phyloP scores from a whole-genome alignment of 2,113 vertebrate species.

The Pyrgilauda ruficollis region DNA sequence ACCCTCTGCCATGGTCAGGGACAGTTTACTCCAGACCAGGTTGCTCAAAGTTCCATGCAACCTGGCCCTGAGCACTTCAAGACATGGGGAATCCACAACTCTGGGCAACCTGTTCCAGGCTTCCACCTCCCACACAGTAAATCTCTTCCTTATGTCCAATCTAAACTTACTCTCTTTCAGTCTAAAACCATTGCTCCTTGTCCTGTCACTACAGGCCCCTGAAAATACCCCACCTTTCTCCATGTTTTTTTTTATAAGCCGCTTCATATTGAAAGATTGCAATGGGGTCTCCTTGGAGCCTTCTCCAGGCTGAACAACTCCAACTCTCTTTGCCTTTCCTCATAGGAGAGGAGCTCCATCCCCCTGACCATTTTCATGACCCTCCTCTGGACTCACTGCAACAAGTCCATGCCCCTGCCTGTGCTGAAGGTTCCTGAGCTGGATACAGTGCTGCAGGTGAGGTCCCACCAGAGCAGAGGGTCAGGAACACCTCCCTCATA shows the following conservation, averaged over 20 bases:
- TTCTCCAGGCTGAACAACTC: not conserved
- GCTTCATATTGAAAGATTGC: not conserved
- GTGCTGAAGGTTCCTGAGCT: not conserved
- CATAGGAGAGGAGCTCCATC: accelerated
- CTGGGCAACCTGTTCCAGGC: not conserved
- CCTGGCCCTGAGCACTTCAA: not conserved
- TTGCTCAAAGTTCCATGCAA: not conserved
- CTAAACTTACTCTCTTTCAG: not conserved
- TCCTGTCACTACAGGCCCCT: not conserved
- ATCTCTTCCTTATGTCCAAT: not conserved
- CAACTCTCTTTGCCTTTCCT: not conserved
- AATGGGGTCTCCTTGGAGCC: not conserved
- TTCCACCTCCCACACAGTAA: not conserved
- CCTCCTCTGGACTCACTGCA: accelerated
- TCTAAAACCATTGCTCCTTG: not conserved
- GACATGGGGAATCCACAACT: not conserved
- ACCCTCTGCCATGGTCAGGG: not conserved
- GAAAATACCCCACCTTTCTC: not conserved
- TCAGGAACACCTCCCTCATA: not conserved
- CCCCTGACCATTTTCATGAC: not conserved
- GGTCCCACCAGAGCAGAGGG: not conserved
- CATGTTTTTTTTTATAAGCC: not conserved
- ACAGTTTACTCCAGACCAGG: not conserved
- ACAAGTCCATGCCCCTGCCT: not conserved
- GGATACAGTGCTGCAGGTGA: not conserved